phyloP scores from a whole-genome alignment of 1,140 invertebrate genomes.

The Microplitis demolitor region DNA sequence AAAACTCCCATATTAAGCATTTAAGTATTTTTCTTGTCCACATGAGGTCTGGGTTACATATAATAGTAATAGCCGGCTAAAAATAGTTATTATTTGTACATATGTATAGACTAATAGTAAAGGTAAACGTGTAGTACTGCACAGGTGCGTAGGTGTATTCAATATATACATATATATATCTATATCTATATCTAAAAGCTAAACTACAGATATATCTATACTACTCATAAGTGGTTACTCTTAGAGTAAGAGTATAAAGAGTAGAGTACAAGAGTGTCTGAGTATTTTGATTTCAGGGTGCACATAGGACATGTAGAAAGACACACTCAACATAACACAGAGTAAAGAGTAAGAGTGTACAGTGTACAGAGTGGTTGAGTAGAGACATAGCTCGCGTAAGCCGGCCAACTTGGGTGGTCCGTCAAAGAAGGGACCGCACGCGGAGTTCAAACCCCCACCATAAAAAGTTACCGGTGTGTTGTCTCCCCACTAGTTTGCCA shows the following conservation, averaged over 20 bases:
- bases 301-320: slow-evolving; percentile 15
- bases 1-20: too few relatives aligned
- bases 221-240: too few relatives aligned
- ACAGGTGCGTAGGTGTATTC: slow-evolving; percentile 46
- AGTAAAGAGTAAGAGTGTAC: too few relatives aligned
- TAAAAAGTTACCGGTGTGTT: slow-evolving; percentile 48
- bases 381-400: slow-evolving; percentile 41
- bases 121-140: slow-evolving; percentile 20
- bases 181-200: too few relatives aligned
- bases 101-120: too few relatives aligned
- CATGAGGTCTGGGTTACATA: too few relatives aligned
- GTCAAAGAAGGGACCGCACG: slow-evolving; percentile 60
- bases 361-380: not conserved
- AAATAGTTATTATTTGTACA: too few relatives aligned
- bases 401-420: slow-evolving; percentile 59
- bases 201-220: too few relatives aligned
- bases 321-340: slow-evolving; percentile 1
- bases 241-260: too few relatives aligned
- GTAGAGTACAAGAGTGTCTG: not conserved
- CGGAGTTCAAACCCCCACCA: slow-evolving; percentile 55
- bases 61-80: too few relatives aligned
- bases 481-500: slow-evolving; percentile 27
- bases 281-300: slow-evolving; percentile 9
- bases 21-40: too few relatives aligned
- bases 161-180: too few relatives aligned